phyloP scores from a whole-genome alignment of 1,140 invertebrate genomes.

The Macrosteles quadrilineatus region DNA sequence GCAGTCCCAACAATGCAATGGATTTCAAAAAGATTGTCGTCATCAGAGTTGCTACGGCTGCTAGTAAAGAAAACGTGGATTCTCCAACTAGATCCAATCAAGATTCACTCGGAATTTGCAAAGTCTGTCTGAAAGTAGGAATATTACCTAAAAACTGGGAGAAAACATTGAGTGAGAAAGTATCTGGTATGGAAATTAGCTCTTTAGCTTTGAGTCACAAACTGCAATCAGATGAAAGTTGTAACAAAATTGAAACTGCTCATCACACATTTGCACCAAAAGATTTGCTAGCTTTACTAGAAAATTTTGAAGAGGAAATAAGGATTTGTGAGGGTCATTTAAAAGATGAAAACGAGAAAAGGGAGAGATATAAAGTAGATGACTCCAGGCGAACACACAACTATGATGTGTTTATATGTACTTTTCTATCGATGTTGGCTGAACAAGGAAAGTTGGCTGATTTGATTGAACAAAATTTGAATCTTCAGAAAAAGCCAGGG shows the following conservation, averaged over 20 bases:
- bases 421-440: conserved; percentile 93
- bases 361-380: conserved; percentile 92
- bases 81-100: conserved; percentile 27
- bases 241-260: conserved; percentile 29
- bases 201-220: conserved; percentile 19
- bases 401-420: conserved; percentile 97
- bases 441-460: conserved; percentile 91
- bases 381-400: conserved; percentile 87
- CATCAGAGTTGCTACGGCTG: conserved; percentile 60
- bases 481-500: conserved; percentile 34
- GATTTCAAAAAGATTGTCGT: conserved; percentile 70
- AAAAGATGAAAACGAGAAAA: conserved; percentile 93
- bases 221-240: background rate
- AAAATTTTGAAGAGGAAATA: conserved; percentile 87
- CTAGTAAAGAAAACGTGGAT: conserved; percentile 42
- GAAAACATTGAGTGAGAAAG: conserved; percentile 31
- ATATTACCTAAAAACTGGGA: conserved; percentile 42
- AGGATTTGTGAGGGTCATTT: conserved; percentile 80
- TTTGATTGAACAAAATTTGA: conserved; percentile 82
- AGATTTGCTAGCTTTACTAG: conserved; percentile 80
- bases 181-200: conserved; percentile 14
- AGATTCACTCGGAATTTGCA: conserved; percentile 26
- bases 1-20: conserved; percentile 59
- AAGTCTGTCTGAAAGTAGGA: conserved; percentile 41
- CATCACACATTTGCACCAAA: conserved; percentile 78